Evolutionary conservation across 1,140 invertebrate species (phyloP), one percentile per base, ranked within the genome.

Genomic region (Schlechtendalia chinensis): DNA sequence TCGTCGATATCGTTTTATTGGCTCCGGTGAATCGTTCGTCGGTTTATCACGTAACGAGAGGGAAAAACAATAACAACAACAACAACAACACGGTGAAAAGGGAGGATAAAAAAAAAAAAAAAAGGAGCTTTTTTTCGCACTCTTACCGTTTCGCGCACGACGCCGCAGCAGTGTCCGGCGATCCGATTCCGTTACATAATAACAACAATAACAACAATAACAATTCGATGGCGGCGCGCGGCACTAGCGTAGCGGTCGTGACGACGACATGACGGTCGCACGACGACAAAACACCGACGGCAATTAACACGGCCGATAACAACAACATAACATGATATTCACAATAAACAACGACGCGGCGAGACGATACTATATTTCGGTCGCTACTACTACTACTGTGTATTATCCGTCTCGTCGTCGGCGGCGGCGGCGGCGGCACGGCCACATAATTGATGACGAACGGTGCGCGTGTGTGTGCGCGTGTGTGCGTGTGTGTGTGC

Each of bases 321-420:
- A 58, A 77, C 54, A 79, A 79, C 75, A 79, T 79, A 79, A 79
- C 75, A 79, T 79, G 56, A 79, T 79, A 61, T 79, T 79, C 56
- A 59, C 75, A 79, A 79, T 79, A 79, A 63, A 79, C 75, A 79
- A 59, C 75, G 54, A 27, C 56, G 56, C 54, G 19, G 39, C 58
- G 58, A n/a, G n/a, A 39, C 8, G 32, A 79, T 79, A 79, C 54
- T n/a, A 58, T 63, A 79, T 79, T 79, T 79, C 58, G 75, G 58
- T 39, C 50, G 54, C 69, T 72, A 72, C 45, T 79, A 77, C 71
- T 39, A n/a, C n/a, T n/a, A n/a, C n/a, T n/a, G n/a, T n/a, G 56
- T 54, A 63, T 61, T 47, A 79, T 79, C 75, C 75, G 56, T 39
- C 54, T 19, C 45, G 32, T 39, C 32, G 32, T 3, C 32, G 32